Evolutionary conservation across 2,797 vertebrate species (phyloP).

Genomic region (Coracias cyanogaster): DNA sequence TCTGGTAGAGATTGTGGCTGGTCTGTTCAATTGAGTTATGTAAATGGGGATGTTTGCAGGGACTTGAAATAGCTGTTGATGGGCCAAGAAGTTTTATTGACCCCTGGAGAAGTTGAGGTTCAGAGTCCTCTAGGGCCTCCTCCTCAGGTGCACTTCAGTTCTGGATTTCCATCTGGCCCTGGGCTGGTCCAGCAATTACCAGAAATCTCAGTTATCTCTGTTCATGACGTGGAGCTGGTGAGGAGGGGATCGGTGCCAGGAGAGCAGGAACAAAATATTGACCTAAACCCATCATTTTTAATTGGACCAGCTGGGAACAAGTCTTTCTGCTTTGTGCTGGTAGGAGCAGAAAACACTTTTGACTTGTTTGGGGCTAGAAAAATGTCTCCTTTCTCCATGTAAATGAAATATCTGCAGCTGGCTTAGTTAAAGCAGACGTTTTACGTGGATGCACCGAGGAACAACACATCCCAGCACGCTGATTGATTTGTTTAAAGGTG

Average conservation of each 20-base stretch:
- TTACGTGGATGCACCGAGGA: not conserved
- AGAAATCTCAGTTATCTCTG: not conserved
- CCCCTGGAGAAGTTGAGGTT: not conserved
- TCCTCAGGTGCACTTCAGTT: not conserved
- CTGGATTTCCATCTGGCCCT: not conserved
- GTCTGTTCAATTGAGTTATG: rapidly evolving
- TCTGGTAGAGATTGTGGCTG: not conserved
- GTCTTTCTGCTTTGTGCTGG: not conserved
- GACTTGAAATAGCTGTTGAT: not conserved
- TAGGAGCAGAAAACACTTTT: not conserved
- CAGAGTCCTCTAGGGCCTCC: not conserved
- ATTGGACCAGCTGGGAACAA: not conserved
- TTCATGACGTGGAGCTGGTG: not conserved
- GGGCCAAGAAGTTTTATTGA: not conserved
- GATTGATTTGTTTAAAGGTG: not conserved
- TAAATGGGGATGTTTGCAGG: not conserved
- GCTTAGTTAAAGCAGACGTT: not conserved
- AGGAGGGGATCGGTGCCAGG: not conserved
- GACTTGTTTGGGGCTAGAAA: not conserved
- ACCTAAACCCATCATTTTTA: not conserved
- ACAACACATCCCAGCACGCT: not conserved
- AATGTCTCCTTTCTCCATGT: not conserved
- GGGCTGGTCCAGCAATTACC: not conserved
- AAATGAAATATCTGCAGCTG: not conserved
- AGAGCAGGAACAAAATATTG: not conserved